phyloP scores from a whole-genome alignment of 2,113 vertebrate genomes.

The Ornithorhynchus anatinus region DNA sequence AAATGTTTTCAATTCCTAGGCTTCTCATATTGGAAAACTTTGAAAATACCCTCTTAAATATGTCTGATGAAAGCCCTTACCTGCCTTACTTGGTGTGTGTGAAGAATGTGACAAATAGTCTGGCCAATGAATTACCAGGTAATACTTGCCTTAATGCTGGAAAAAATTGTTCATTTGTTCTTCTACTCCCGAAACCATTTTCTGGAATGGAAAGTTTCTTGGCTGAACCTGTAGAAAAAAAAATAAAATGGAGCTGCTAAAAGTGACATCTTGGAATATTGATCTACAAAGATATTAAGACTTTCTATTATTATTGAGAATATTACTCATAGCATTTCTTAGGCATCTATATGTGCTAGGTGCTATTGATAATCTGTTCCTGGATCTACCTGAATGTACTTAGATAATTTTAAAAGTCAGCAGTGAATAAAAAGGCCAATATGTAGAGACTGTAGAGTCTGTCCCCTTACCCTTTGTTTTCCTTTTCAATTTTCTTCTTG shows the following conservation, averaged over 20 bases:
- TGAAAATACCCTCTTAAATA: constrained; percentile 63
- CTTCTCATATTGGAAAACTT: constrained; percentile 71
- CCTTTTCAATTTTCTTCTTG: constrained; percentile 20
- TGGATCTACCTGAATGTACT: neutral
- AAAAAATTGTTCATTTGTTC: neutral
- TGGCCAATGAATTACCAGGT: constrained; percentile 67
- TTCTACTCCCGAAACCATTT: neutral
- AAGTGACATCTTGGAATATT: no score
- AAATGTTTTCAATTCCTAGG: constrained; percentile 59
- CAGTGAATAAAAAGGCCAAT: neutral
- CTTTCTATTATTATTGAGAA: neutral
- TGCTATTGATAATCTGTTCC: neutral
- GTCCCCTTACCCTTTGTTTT: neutral
- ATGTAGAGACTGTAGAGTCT: neutral
- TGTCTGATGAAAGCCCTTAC: constrained; percentile 60
- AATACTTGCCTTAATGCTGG: constrained; percentile 27
- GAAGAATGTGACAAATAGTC: constrained; percentile 56
- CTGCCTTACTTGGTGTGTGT: constrained; percentile 69
- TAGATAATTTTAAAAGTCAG: neutral
- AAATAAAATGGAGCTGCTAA: neutral
- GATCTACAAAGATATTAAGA: no score
- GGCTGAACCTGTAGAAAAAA: neutral
- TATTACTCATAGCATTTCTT: neutral
- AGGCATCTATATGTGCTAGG: neutral
- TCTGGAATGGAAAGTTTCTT: neutral